A percentile compares a stretch with the other conserved stretches of the same genome.
These are phyloP conservation scores for Neostethus bicornis DNA, from an alignment of 2,797 vertebrate species.

Conservation along the genomic window DNA sequence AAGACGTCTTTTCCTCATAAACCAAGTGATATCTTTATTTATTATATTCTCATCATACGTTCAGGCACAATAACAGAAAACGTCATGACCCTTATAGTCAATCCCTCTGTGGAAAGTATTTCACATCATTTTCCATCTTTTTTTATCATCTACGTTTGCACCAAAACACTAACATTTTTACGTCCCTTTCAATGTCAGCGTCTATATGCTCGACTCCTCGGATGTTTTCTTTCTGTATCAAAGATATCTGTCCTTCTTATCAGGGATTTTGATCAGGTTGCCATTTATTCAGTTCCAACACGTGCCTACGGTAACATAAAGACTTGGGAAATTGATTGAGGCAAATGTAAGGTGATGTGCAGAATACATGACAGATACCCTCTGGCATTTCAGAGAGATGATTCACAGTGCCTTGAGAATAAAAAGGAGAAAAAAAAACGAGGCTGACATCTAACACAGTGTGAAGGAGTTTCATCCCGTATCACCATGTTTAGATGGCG, in stretches of 20 bases:
- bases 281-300: constrained; percentile 23
- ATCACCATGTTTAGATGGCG: constrained; percentile 1
- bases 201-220: background rate
- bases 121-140: too few species aligned
- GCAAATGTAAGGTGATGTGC: constrained; percentile 20
- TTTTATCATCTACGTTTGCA: too few species aligned
- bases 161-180: too few species aligned
- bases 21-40: too few species aligned
- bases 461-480: background rate
- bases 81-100: too few species aligned
- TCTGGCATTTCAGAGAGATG: constrained; percentile 28
- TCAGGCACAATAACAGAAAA: too few species aligned
- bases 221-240: background rate
- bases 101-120: too few species aligned
- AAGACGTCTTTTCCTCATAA: too few species aligned
- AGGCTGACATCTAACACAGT: constrained; percentile 6
- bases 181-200: too few species aligned
- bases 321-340: constrained; percentile 29
- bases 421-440: constrained; percentile 5
- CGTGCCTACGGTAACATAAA: constrained; percentile 12
- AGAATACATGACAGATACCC: constrained; percentile 34
- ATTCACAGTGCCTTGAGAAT: constrained; percentile 30
- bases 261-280: constrained; percentile 10
- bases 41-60: too few species aligned
- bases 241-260: constrained; percentile 1